phyloP scores from a whole-genome alignment of 2,797 vertebrate species.

The Kryptolebias ocellatus region DNA sequence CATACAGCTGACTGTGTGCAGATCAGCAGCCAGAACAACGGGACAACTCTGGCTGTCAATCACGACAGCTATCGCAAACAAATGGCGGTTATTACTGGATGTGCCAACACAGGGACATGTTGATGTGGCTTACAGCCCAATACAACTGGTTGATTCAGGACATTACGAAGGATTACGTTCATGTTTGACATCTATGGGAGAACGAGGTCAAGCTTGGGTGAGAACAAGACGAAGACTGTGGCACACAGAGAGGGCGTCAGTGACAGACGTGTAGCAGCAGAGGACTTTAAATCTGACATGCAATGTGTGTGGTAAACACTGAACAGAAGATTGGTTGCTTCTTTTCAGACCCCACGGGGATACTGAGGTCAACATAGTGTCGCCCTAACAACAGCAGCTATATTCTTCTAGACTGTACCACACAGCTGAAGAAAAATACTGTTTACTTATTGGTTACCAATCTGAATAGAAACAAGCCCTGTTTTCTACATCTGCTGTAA shows the following conservation, averaged over 20 bases:
- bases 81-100: slow-evolving; percentile 53
- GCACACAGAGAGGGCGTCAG: slow-evolving; percentile 11
- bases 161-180: slow-evolving; percentile 26
- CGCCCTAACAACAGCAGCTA: slow-evolving; percentile 17
- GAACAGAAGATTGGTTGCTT: slow-evolving; percentile 44
- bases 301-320: slow-evolving; percentile 39
- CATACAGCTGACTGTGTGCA: too few species aligned
- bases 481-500: background rate
- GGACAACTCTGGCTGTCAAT: background rate
- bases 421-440: background rate
- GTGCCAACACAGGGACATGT: slow-evolving; percentile 44
- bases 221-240: slow-evolving; percentile 26
- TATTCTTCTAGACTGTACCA: slow-evolving; percentile 10
- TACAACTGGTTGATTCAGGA: slow-evolving; percentile 19
- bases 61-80: slow-evolving; percentile 28
- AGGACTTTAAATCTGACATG: slow-evolving; percentile 39
- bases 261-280: slow-evolving; percentile 14
- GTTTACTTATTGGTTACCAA: slow-evolving; percentile 2
- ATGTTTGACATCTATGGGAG: background rate
- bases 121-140: slow-evolving; percentile 18
- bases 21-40: slow-evolving; percentile 21
- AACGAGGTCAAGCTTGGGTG: slow-evolving; percentile 22
- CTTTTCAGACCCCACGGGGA: slow-evolving; percentile 16
- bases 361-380: slow-evolving; percentile 27
- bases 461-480: too few species aligned